Percentiles rank a stretch among this genome's conserved stretches.
phyloP scores from a whole-genome alignment of 2,888 invertebrate species.

The Pristionchus exspectatus region DNA sequence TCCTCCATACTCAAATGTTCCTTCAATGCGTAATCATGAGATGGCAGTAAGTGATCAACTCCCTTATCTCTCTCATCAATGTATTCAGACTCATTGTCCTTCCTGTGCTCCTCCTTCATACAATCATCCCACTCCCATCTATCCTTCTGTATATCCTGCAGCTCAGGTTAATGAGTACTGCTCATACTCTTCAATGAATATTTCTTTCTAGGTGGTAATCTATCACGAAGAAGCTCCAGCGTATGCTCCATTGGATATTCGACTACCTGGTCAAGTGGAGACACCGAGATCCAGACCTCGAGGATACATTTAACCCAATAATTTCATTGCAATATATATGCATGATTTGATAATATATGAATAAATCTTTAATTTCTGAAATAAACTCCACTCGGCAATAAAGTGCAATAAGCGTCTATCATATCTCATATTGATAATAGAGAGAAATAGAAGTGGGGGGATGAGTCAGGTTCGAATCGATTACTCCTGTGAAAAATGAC shows the following conservation, averaged over 20 bases:
- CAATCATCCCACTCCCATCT: not conserved
- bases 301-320: too few relatives aligned
- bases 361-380: too few relatives aligned
- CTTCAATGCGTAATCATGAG: not conserved
- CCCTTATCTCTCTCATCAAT: not conserved
- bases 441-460: too few relatives aligned
- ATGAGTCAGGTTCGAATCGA: too few relatives aligned
- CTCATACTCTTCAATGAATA: not conserved
- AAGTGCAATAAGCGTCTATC: too few relatives aligned
- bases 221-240: conserved; percentile 28
- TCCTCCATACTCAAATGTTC: not conserved
- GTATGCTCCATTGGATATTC: not conserved
- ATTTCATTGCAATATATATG: too few relatives aligned
- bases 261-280: conserved; percentile 14
- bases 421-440: too few relatives aligned
- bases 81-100: not conserved
- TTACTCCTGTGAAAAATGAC: too few relatives aligned
- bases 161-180: not conserved
- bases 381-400: too few relatives aligned
- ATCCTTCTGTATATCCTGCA: conserved; percentile 26
- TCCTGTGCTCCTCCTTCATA: conserved; percentile 30
- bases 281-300: not conserved
- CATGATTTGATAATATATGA: too few relatives aligned
- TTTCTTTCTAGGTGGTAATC: not conserved
- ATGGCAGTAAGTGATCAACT: not conserved